A percentile compares a stretch with the other conserved stretches of the same genome.
These are phyloP conservation scores for Hafferia zeledoni DNA, from an alignment of 2,797 vertebrate species.

Conservation along the genomic window DNA sequence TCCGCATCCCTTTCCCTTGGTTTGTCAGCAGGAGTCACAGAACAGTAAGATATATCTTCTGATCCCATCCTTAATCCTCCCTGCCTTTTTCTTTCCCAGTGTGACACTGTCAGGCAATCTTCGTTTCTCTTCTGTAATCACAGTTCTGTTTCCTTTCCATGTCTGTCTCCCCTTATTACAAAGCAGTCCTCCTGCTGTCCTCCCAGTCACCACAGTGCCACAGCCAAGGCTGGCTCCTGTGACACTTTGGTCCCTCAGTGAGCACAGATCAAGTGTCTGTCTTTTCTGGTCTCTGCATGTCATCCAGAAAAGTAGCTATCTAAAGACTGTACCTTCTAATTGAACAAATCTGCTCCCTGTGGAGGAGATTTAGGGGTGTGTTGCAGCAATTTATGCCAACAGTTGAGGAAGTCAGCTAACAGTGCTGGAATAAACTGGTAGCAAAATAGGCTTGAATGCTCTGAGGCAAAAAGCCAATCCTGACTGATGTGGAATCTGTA, in stretches of 20 bases:
- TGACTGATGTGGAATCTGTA: not conserved
- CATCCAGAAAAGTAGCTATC: not conserved
- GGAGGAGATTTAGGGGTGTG: slow-evolving; percentile 13
- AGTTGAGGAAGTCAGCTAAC: not conserved
- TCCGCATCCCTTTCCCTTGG: accelerated
- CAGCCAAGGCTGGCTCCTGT: not conserved
- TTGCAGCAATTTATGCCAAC: not conserved
- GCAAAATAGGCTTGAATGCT: not conserved
- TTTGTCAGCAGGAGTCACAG: not conserved
- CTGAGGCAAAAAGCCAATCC: not conserved
- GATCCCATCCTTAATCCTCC: not conserved
- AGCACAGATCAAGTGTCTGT: not conserved
- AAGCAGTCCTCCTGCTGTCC: not conserved
- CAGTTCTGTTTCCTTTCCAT: not conserved
- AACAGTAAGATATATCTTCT: not conserved
- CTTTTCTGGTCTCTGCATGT: not conserved
- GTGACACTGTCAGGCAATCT: not conserved
- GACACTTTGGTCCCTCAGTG: not conserved
- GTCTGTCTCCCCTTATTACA: not conserved
- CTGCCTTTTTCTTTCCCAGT: not conserved
- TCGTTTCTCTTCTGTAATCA: not conserved
- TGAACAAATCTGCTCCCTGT: not conserved
- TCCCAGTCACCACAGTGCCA: not conserved
- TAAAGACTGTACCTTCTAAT: slow-evolving; percentile 6
- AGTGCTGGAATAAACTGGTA: not conserved